Percentiles rank a stretch among this genome's conserved stretches.
Conservation (phyloP, 2,113 vertebrate species). For the Promerops cafer region DNA sequence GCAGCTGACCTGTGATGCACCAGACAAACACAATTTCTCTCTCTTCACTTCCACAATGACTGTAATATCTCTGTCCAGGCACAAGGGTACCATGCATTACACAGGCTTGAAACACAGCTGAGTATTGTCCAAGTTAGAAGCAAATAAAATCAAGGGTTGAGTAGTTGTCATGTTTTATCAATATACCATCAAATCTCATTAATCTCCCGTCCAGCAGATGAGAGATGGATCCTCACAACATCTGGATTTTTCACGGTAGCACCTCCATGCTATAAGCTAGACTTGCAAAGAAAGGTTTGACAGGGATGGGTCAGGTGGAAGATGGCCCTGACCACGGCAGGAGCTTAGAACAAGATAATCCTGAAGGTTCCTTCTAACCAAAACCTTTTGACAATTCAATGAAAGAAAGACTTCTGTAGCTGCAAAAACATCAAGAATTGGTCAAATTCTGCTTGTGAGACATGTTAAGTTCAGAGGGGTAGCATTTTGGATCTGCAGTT, state of each 20-base stretch:
- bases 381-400: background rate
- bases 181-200: background rate
- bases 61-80: background rate
- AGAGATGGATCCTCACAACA: background rate
- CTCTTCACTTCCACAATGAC: background rate
- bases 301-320: accelerated
- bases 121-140: background rate
- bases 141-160: background rate
- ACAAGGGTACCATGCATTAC: accelerated
- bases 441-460: background rate
- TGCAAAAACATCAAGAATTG: background rate
- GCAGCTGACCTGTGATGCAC: background rate
- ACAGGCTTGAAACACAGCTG: background rate
- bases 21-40: background rate
- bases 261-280: background rate
- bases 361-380: background rate
- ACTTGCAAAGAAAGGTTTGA: background rate
- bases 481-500: background rate
- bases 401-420: background rate
- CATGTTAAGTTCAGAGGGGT: background rate
- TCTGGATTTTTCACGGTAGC: background rate
- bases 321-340: background rate
- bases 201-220: background rate
- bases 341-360: background rate
- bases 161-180: background rate